Evolutionary conservation across 2,888 invertebrate species (phyloP).

Genomic region (Notodonta ziczac): DNA sequence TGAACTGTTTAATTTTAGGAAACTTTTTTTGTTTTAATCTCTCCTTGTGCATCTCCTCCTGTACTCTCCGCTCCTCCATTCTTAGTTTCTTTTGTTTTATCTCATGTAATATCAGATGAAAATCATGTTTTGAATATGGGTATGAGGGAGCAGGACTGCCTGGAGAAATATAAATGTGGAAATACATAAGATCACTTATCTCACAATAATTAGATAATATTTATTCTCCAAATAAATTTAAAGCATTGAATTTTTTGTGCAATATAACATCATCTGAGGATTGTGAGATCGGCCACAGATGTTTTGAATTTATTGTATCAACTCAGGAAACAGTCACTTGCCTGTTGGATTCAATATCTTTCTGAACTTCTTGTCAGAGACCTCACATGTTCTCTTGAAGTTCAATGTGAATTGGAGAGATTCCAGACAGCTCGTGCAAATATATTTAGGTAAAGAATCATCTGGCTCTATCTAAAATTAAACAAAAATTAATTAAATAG

Average conservation of each 20-base stretch:
- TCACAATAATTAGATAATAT: no score
- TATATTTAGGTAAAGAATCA: conserved; percentile 76
- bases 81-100: conserved; percentile 70
- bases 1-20: conserved; percentile 67
- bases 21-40: conserved; percentile 56
- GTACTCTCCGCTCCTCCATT: conserved; percentile 59
- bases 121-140: conserved; percentile 80
- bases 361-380: conserved; percentile 69
- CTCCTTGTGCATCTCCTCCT: conserved; percentile 58
- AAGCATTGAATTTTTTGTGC: no score
- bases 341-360: conserved; percentile 73
- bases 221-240: no score
- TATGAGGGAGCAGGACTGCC: conserved; percentile 71
- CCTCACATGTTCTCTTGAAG: conserved; percentile 72
- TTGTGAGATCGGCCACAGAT: no score
- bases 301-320: background rate
- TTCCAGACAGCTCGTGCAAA: conserved; percentile 71
- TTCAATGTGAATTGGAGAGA: conserved; percentile 63
- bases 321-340: conserved; percentile 28
- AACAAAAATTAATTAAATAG: conserved; percentile 9
- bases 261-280: no score
- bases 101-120: conserved; percentile 73
- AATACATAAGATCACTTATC: background rate
- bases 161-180: conserved; percentile 33
- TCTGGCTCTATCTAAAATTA: conserved; percentile 65